Evolutionary conservation across 2,113 vertebrate genomes (phyloP).

Genomic region (Muntiacus muntjak): DNA sequence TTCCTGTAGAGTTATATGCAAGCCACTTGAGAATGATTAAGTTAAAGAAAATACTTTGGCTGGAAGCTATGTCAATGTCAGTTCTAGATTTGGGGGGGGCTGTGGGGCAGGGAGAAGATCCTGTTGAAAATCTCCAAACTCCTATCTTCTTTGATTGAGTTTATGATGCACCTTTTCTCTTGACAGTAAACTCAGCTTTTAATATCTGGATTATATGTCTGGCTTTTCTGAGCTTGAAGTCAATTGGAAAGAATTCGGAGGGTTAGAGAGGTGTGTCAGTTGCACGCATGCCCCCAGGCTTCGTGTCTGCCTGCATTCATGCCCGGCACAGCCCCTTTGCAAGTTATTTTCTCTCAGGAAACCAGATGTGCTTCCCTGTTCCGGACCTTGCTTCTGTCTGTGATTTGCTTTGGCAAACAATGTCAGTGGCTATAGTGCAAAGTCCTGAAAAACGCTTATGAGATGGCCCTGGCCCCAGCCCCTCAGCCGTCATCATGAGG

Average conservation of each 20-base stretch:
- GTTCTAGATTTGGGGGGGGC: neutral
- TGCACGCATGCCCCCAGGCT: rapidly evolving
- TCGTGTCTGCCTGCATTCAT: rapidly evolving
- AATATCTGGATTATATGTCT: neutral
- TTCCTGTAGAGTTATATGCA: neutral
- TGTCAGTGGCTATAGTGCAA: neutral
- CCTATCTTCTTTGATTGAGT: neutral
- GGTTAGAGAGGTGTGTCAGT: rapidly evolving
- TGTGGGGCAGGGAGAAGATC: neutral
- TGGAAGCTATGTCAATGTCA: neutral
- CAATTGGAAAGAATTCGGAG: neutral
- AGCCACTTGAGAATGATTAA: neutral
- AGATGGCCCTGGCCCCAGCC: neutral
- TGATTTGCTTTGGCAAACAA: neutral
- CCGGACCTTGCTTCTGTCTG: neutral
- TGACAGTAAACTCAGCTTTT: neutral
- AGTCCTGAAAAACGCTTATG: neutral
- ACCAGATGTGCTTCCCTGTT: neutral
- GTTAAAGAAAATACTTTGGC: neutral
- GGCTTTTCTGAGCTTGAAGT: neutral
- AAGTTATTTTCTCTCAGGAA: neutral
- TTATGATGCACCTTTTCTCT: neutral
- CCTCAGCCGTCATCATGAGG: rapidly evolving
- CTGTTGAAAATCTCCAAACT: neutral
- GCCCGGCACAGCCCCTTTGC: no score